A percentile compares a stretch with the other conserved stretches of the same genome.
phyloP scores from a whole-genome alignment of 1,140 invertebrate genomes.

The Nautilus pompilius region DNA sequence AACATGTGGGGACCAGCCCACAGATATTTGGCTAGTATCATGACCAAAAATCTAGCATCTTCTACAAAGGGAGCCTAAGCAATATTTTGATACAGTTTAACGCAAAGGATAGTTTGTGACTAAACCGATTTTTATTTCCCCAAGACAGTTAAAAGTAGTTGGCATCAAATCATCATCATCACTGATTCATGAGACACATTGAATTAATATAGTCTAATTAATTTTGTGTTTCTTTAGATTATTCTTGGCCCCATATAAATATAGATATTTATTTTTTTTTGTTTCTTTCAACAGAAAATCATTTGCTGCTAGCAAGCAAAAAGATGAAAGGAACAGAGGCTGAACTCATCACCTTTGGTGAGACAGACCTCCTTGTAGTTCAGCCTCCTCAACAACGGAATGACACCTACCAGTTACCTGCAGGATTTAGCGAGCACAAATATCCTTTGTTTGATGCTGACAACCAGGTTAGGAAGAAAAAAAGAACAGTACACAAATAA shows the following conservation, averaged over 20 bases:
- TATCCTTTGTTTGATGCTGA: slow-evolving; percentile 30
- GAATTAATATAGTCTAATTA: too few relatives aligned
- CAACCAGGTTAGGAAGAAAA: slow-evolving; percentile 22
- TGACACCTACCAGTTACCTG: slow-evolving; percentile 13
- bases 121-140: not conserved
- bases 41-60: not conserved
- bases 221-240: not conserved
- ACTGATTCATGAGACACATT: too few relatives aligned
- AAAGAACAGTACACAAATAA: too few relatives aligned
- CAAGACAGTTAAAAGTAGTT: not conserved
- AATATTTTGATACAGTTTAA: not conserved
- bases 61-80: not conserved
- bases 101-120: not conserved
- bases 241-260: not conserved
- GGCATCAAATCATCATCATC: too few relatives aligned
- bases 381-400: slow-evolving; percentile 17
- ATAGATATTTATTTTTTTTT: not conserved
- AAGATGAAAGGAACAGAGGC: slow-evolving; percentile 18
- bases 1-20: not conserved
- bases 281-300: slow-evolving; percentile 15
- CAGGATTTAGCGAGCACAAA: slow-evolving; percentile 10
- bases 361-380: slow-evolving; percentile 19
- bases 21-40: not conserved
- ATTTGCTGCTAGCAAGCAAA: slow-evolving; percentile 22
- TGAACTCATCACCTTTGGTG: slow-evolving; percentile 13